phyloP scores from a whole-genome alignment of 2,888 invertebrate species.

The Stenurella melanura region DNA sequence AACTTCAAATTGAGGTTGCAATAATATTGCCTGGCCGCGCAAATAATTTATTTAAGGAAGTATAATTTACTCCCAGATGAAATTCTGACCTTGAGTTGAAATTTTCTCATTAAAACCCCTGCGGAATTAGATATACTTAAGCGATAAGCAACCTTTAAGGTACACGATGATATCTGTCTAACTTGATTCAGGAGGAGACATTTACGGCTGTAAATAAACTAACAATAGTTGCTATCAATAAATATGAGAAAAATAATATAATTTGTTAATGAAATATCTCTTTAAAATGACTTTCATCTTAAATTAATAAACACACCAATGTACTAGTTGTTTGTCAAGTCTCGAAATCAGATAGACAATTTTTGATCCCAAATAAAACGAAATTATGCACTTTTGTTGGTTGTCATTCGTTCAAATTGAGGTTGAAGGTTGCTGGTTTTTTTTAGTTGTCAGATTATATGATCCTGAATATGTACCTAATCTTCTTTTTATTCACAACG shows the following conservation, averaged over 20 bases:
- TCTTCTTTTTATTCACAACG: too few relatives aligned
- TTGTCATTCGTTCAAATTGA: too few relatives aligned
- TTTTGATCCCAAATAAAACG: too few relatives aligned
- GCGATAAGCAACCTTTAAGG: neutral
- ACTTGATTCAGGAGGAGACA: neutral
- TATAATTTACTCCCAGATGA: conserved; percentile 33
- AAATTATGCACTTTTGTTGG: too few relatives aligned
- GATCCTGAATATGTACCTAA: too few relatives aligned
- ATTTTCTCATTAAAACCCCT: conserved; percentile 18
- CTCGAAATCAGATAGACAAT: too few relatives aligned
- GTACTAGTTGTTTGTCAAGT: too few relatives aligned
- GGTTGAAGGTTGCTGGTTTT: too few relatives aligned
- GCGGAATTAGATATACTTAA: conserved; percentile 7
- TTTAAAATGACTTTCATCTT: neutral
- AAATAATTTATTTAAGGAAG: conserved; percentile 39
- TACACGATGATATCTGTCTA: neutral
- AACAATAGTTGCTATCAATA: too few relatives aligned
- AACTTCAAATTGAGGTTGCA: conserved; percentile 54
- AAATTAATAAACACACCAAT: too few relatives aligned
- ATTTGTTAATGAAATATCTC: neutral
- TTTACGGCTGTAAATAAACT: neutral
- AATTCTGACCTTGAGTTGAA: conserved; percentile 8
- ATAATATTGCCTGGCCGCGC: conserved; percentile 43
- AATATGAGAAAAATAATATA: neutral
- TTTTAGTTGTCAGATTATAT: too few relatives aligned